phyloP scores from a whole-genome alignment of 1,140 invertebrate species.

The Pentalonia nigronervosa region DNA sequence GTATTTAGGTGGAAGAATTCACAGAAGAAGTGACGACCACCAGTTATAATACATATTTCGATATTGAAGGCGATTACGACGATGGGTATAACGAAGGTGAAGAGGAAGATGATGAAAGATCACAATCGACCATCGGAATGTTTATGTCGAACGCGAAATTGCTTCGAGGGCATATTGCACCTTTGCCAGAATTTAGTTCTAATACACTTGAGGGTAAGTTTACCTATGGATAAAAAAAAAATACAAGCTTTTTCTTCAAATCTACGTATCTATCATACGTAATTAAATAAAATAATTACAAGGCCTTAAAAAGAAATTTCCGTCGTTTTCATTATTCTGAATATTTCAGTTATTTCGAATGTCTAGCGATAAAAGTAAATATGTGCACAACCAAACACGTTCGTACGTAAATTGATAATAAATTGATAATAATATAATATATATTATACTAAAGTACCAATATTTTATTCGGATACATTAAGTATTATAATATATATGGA shows the following conservation, averaged over 20 bases:
- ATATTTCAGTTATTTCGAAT: background rate
- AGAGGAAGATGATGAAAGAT: conserved; percentile 62
- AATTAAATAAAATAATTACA: background rate
- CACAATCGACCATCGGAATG: conserved; percentile 60
- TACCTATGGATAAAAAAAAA: background rate
- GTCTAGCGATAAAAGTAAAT: background rate
- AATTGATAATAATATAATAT: background rate
- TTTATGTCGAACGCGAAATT: conserved; percentile 62
- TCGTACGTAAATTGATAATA: background rate
- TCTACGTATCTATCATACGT: background rate
- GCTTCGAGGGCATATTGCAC: conserved; percentile 65
- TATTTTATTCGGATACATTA: background rate
- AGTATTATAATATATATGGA: background rate
- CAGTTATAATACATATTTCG: conserved; percentile 61
- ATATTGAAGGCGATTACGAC: conserved; percentile 63
- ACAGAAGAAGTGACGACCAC: conserved; percentile 66
- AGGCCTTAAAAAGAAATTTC: background rate
- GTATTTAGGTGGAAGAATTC: conserved; percentile 63
- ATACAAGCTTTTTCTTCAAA: background rate
- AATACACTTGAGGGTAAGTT: conserved; percentile 69
- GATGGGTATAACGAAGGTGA: conserved; percentile 59
- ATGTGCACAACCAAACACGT: background rate
- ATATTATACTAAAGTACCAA: background rate
- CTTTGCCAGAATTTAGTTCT: conserved; percentile 76
- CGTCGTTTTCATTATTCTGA: background rate